A percentile compares a stretch with the other conserved stretches of the same genome.
Evolutionary conservation across 2,113 vertebrate species (phyloP).

Genomic region (Sinocyclocheilus maitianheensis): DNA sequence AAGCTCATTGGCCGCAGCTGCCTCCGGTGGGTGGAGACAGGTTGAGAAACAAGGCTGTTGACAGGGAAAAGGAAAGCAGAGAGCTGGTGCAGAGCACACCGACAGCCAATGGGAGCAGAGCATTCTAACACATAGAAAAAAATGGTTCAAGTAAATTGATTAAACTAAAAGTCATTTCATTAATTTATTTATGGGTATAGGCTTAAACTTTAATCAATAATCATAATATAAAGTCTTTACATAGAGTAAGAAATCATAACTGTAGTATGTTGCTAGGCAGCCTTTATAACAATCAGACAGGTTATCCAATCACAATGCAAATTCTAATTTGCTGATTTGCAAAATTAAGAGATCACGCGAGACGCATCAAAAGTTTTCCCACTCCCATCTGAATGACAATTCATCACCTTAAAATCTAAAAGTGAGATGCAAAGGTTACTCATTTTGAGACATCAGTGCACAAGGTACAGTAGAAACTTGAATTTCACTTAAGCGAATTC

Average conservation of each 20-base stretch:
- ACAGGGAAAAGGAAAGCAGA: conserved; percentile 54
- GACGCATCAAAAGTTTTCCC: background rate
- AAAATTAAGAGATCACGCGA: background rate
- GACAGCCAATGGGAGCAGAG: conserved; percentile 45
- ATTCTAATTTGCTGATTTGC: background rate
- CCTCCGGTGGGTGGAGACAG: conserved; percentile 73
- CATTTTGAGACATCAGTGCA: conserved; percentile 4
- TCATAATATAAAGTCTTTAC: conserved; percentile 13
- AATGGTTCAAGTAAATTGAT: conserved; percentile 16
- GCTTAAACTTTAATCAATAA: conserved; percentile 24
- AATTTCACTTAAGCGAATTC: background rate
- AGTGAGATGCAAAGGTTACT: background rate
- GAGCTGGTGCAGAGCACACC: conserved; percentile 47
- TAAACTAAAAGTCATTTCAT: conserved; percentile 23
- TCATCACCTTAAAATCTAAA: background rate
- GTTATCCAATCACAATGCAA: conserved; percentile 23
- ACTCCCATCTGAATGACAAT: background rate
- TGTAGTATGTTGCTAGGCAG: conserved; percentile 50
- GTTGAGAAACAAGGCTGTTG: conserved; percentile 55
- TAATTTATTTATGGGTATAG: conserved; percentile 5
- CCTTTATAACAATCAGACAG: background rate
- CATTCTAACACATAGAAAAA: conserved; percentile 16
- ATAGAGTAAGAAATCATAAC: conserved; percentile 23
- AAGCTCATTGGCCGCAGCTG: conserved; percentile 88
- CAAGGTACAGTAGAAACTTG: background rate